Conservation (phyloP, 2,797 vertebrate species). For the Harpagifer antarcticus region DNA sequence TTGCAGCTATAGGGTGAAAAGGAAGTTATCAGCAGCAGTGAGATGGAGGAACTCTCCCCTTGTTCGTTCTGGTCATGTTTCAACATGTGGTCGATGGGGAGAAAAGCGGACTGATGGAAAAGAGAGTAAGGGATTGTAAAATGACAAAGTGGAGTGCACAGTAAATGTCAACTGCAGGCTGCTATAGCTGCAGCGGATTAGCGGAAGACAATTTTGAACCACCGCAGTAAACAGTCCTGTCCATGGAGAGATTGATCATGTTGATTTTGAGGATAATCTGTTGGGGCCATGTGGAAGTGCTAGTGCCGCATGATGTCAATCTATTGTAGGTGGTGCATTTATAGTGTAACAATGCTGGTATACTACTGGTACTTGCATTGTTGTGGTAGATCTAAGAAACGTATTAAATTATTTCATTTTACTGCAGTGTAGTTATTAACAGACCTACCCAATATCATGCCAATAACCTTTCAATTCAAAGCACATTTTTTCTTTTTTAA, state of each 20-base stretch:
- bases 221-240: constrained; percentile 5
- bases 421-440: not conserved
- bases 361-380: not conserved
- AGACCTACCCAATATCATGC: not conserved
- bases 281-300: not conserved
- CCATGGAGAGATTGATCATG: constrained; percentile 15
- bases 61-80: constrained; percentile 48
- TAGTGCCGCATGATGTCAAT: not conserved
- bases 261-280: constrained; percentile 32
- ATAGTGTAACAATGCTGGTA: not conserved
- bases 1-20: too few relatives aligned
- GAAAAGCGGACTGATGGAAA: constrained; percentile 31
- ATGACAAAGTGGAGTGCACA: constrained; percentile 32
- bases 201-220: constrained; percentile 13
- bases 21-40: constrained; percentile 13
- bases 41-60: constrained; percentile 33
- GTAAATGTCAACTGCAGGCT: constrained; percentile 41
- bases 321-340: not conserved
- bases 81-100: constrained; percentile 44
- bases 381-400: not conserved
- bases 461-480: not conserved
- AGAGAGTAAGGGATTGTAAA: constrained; percentile 18
- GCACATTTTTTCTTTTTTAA: too few relatives aligned
- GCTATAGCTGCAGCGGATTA: constrained; percentile 35
- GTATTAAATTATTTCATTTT: not conserved